phyloP scores from a whole-genome alignment of 2,797 vertebrate genomes.

The Chaunax sp. region DNA sequence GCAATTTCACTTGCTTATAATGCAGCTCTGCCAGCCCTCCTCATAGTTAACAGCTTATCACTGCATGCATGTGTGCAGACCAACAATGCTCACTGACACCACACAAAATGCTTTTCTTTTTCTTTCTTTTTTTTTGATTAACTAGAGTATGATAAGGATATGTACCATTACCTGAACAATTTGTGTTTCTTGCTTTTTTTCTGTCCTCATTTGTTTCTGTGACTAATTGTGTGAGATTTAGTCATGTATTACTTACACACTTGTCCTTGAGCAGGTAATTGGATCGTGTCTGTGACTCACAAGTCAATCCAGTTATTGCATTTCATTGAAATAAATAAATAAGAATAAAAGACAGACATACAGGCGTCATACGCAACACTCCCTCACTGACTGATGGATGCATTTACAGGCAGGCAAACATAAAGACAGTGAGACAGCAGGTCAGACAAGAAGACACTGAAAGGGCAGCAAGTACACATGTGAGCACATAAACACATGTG shows the following conservation, averaged over 20 bases:
- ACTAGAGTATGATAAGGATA: slow-evolving; percentile 6
- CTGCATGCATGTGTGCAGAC: too few species aligned
- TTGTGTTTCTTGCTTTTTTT: slow-evolving; percentile 9
- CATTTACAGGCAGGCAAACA: slow-evolving; percentile 35
- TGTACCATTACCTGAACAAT: slow-evolving; percentile 10
- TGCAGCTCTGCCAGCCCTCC: neutral
- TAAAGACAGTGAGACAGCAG: slow-evolving; percentile 51
- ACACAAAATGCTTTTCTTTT: slow-evolving; percentile 5
- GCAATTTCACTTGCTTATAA: neutral
- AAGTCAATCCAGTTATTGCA: slow-evolving; percentile 80
- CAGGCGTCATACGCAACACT: slow-evolving; percentile 39
- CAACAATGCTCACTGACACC: neutral
- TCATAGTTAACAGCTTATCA: neutral
- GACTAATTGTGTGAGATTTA: slow-evolving; percentile 67
- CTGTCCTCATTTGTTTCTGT: slow-evolving; percentile 48
- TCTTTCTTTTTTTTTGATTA: neutral
- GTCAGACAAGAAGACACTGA: slow-evolving; percentile 37
- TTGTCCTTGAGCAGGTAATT: slow-evolving; percentile 81
- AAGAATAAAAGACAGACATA: slow-evolving; percentile 29
- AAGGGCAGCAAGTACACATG: slow-evolving; percentile 33
- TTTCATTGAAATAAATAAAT: slow-evolving; percentile 47
- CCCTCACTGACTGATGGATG: slow-evolving; percentile 13
- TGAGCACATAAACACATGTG: slow-evolving; percentile 51
- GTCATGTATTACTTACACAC: slow-evolving; percentile 71
- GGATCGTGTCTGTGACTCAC: slow-evolving; percentile 70